phyloP scores from a whole-genome alignment of 2,888 invertebrate genomes.

The Trissolcus japonicus region DNA sequence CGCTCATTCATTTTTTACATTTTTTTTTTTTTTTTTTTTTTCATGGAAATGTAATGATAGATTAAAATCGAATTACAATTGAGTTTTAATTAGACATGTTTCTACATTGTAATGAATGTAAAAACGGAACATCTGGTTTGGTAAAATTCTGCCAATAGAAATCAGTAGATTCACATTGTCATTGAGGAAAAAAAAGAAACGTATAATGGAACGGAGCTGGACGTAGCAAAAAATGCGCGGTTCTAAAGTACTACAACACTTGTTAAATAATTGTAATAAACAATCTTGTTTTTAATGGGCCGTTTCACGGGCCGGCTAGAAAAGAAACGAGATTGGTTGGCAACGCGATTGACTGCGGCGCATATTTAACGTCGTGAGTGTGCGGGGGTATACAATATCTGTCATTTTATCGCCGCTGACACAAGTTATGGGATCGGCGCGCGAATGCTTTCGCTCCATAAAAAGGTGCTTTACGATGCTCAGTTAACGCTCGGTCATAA shows the following conservation, averaged over 20 bases:
- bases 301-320: conserved; percentile 19
- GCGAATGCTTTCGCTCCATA: conserved; percentile 45
- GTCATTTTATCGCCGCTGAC: conserved; percentile 46
- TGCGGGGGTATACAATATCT: conserved; percentile 35
- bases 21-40: no score
- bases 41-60: no score
- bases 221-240: no score
- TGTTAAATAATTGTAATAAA: conserved; percentile 15
- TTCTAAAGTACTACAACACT: no score
- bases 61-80: no score
- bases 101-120: no score
- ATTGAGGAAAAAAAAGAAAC: no score
- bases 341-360: conserved; percentile 32
- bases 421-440: conserved; percentile 42
- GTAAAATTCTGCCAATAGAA: no score
- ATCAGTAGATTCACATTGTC: no score
- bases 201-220: no score
- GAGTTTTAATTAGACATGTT: no score
- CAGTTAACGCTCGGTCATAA: conserved; percentile 28
- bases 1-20: neutral
- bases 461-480: conserved; percentile 43
- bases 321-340: conserved; percentile 32
- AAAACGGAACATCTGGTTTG: no score
- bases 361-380: conserved; percentile 39
- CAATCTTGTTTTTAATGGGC: conserved; percentile 34